A percentile compares a stretch with the other conserved stretches of the same genome.
Evolutionary conservation across 2,888 invertebrate species (phyloP).

Genomic region (Coecobrya sp.): DNA sequence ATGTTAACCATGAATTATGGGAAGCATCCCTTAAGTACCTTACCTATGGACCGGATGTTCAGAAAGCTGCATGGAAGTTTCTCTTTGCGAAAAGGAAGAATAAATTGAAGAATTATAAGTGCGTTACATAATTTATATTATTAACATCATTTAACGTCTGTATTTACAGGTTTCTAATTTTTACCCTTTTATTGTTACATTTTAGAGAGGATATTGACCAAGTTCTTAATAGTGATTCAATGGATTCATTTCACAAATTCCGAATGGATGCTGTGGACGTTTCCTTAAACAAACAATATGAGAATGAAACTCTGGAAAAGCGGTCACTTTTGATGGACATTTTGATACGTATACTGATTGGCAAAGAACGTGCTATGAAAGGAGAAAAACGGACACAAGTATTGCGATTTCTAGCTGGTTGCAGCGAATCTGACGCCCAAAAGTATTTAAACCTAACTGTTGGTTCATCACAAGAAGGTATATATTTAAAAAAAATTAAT

Average conservation of each 20-base stretch:
- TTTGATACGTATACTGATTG: constrained; percentile 81
- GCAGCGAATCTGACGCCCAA: constrained; percentile 79
- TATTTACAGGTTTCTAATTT: no score
- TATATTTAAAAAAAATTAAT: constrained; percentile 5
- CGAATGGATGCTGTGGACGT: constrained; percentile 82
- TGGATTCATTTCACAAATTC: constrained; percentile 81
- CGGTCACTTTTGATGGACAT: constrained; percentile 80
- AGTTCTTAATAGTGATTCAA: constrained; percentile 81
- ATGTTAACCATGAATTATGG: constrained; percentile 80
- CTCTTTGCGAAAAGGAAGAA: constrained; percentile 81
- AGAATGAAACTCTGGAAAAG: constrained; percentile 80
- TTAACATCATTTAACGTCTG: not conserved
- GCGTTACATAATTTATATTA: not conserved
- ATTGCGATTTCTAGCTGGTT: constrained; percentile 83
- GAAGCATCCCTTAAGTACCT: constrained; percentile 77
- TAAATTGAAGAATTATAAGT: constrained; percentile 83
- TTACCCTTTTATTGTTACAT: constrained; percentile 27
- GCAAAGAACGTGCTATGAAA: constrained; percentile 83
- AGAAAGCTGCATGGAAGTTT: constrained; percentile 83
- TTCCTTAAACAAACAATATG: constrained; percentile 79
- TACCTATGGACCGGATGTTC: constrained; percentile 76
- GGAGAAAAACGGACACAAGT: constrained; percentile 80
- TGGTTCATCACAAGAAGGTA: constrained; percentile 74
- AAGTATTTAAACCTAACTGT: constrained; percentile 79
- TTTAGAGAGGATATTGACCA: constrained; percentile 82